Conservation (phyloP, 2,797 vertebrate genomes). For the Pogoniulus pusillus region DNA sequence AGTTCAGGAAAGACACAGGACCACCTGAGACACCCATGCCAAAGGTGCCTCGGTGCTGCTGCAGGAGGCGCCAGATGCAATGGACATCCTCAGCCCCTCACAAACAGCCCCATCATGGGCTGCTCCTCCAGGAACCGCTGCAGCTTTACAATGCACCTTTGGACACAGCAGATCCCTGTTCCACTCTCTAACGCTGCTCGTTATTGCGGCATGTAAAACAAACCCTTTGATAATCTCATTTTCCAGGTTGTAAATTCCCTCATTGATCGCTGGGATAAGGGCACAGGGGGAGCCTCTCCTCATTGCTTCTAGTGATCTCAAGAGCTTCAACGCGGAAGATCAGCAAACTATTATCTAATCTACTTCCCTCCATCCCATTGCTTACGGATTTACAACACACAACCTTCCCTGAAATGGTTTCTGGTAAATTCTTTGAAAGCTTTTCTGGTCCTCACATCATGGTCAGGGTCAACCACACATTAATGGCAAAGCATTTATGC, state of each 20-base stretch:
- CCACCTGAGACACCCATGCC: not conserved
- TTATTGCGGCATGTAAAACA: not conserved
- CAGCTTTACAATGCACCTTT: not conserved
- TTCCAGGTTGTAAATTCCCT: conserved; percentile 36
- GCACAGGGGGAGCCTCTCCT: not conserved
- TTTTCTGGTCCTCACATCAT: conserved; percentile 67
- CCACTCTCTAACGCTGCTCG: not conserved
- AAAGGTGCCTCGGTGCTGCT: not conserved
- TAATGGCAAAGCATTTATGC: conserved; percentile 70
- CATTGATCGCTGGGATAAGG: not conserved
- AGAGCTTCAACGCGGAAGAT: conserved; percentile 41
- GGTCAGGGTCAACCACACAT: conserved; percentile 68
- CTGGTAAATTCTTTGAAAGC: conserved; percentile 79
- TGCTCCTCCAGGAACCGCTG: not conserved
- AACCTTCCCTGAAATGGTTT: conserved; percentile 71
- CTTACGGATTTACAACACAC: conserved; percentile 72
- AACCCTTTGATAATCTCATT: not conserved
- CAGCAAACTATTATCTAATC: conserved; percentile 75
- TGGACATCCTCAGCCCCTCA: rapidly evolving
- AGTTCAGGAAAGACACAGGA: not conserved
- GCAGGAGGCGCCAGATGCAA: not conserved
- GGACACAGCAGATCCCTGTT: not conserved
- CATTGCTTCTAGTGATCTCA: conserved; percentile 18
- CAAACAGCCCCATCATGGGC: not conserved
- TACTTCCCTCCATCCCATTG: conserved; percentile 69